Evolutionary conservation across 2,113 vertebrate species (phyloP), one percentile per base, ranked within the genome.

Genomic region (Rostratula benghalensis): DNA sequence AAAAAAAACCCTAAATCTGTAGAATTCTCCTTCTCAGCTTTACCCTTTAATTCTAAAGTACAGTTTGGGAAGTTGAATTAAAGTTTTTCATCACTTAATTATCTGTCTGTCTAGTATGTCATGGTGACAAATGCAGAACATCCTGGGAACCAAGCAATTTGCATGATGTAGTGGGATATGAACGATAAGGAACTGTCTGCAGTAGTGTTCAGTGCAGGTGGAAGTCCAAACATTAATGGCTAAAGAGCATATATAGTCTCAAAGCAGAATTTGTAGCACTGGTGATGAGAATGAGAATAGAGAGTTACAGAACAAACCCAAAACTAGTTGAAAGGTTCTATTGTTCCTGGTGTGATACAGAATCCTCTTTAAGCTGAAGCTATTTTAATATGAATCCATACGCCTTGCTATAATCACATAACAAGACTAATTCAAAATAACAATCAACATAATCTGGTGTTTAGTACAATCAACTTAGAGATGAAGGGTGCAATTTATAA

Each of bases 351-450:
- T 33, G 31, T 87, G 86, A 70, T 67, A 88, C 7, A 71, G 61
- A 92, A 67, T 84, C 18, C 30, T 70, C 77, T 70, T n/a, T 93
- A 85, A 81, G 8, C 9, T 64, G 37, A 41, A 87, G 71, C 6
- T 92, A 33, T 93, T 89, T 83, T 93, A 59, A 83, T 75, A 48
- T 37, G 91, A 95, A 91, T 84, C 65, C 41, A 89, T 79, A 90
- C 95, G 12, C 54, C n/a, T 1, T 0, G 1, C 25, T 85, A 51
- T 92, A 95, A 93, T 91, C 87, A 80, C 46, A 82, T 96, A 97
- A 97, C 45, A 91, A 95, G 75, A 89, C 77, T 91, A 97, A 96
- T 96, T 97, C 76, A 90, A 93, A 97, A 95, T 43, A 97, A 82
- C 53, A 95, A 82, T 96, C 69, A 87, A 12, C 37, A 48, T 94